Base-by-base conservation (phyloP, 2,888 invertebrate genomes). In the Prostheceraeus crozeri region DNA sequence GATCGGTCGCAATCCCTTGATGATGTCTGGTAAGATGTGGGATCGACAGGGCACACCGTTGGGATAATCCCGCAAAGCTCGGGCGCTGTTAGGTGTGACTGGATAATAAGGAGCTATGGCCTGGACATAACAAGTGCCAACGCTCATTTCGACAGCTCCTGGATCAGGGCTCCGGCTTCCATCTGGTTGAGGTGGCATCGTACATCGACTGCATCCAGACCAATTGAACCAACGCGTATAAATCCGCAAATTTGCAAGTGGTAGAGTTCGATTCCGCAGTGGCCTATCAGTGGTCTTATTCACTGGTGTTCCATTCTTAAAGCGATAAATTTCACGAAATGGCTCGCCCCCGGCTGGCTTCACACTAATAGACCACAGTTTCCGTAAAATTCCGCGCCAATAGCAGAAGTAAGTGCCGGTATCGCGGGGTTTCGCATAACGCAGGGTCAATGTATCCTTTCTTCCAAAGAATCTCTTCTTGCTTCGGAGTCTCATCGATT, bases 321-420 rank as follows among this genome's bases (percentile, higher is more conserved):
- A n/a, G n/a, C n/a, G n/a, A n/a, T 53, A 53, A n/a, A 53, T 53
- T 14, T 53, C 53, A 30, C 53, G 23, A 53, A 31, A 53, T n/a
- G 53, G 53, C 19, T 53, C 53, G 11, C 33, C 3, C 4, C 53
- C 53, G 21, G 53, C 53, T 21, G 10, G 8, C 27, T 33, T 21
- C n/a, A 53, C 53, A 3, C 30, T 53, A 14, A 53, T 3, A 11
- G 53, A n/a, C 53, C 53, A 53, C 2, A 21, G 21, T 11, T 28
- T 31, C 19, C 53, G 53, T 33, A 21, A 19, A 3, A 21, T 3
- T 21, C 53, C 53, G 3, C 33, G 3, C 53, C 53, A 53, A 53
- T 30, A 31, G 19, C 53, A 53, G 40, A 30, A 28, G 16, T 53
- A 53, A 3, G 19, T 51, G 27, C 53, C 53, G 19, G 53, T 53